These are phyloP conservation scores for Apostichopus californicus DNA, from an alignment of 35 echinoderm and acorn worm species.

Conservation along the genomic window DNA sequence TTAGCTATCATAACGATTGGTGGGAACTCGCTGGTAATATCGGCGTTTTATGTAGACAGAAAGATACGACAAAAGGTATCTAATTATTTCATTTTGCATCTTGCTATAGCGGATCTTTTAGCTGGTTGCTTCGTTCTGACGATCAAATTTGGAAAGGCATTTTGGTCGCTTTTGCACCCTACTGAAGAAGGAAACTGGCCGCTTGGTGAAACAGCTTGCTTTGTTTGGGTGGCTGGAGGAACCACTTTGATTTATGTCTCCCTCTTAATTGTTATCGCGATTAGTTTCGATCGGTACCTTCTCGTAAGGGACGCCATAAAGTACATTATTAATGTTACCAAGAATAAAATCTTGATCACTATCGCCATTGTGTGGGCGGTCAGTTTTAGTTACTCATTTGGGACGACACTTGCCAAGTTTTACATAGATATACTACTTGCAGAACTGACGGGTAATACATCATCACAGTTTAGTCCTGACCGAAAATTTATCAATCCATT, in stretches of 20 bases:
- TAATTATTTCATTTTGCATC: conserved; percentile 20
- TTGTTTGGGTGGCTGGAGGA: neutral
- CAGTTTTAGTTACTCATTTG: neutral
- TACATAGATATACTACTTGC: neutral
- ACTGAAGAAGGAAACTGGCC: neutral
- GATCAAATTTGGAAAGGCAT: neutral
- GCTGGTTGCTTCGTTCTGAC: neutral
- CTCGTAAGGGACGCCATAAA: conserved; percentile 9
- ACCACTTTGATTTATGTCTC: neutral
- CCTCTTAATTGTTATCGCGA: neutral
- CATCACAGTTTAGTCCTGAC: neutral
- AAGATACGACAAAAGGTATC: neutral
- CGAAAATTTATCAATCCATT: neutral
- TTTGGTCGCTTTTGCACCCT: neutral
- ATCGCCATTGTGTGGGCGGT: neutral
- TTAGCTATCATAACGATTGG: neutral
- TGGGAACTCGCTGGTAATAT: neutral
- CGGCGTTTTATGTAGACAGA: neutral
- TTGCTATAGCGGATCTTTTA: neutral
- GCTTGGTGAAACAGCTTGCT: neutral
- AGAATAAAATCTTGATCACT: neutral
- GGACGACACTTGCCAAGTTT: neutral
- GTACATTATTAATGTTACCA: neutral
- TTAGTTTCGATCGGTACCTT: conserved; percentile 16
- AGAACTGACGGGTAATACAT: neutral